A percentile compares a stretch with the other conserved stretches of the same genome.
Conservation (phyloP, 2,113 vertebrate species). For the Ceratotherium simum region DNA sequence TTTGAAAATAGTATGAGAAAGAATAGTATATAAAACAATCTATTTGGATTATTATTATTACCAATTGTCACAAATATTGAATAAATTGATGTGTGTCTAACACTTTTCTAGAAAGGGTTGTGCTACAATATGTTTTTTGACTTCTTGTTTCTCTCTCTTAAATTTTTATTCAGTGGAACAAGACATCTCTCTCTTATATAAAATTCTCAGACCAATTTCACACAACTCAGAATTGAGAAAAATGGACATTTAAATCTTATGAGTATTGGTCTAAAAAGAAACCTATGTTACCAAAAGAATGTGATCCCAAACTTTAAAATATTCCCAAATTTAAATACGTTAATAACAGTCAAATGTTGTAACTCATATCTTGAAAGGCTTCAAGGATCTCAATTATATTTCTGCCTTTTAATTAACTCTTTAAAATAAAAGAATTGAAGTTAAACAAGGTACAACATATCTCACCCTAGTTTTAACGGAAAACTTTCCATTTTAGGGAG, state of each 20-base stretch:
- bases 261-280: constrained; percentile 11
- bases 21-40: neutral
- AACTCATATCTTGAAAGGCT: constrained; percentile 28
- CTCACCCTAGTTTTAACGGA: constrained; percentile 50
- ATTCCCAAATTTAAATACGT: neutral
- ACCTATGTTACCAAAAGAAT: constrained; percentile 53
- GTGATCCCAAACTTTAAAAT: neutral
- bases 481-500: constrained; percentile 63
- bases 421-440: constrained; percentile 67
- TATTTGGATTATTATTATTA: neutral
- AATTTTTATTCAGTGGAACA: constrained; percentile 20
- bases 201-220: neutral
- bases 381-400: constrained; percentile 47
- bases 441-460: constrained; percentile 43
- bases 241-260: constrained; percentile 33
- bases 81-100: neutral
- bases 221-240: neutral
- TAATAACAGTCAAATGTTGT: constrained; percentile 58
- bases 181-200: neutral
- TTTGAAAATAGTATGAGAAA: neutral
- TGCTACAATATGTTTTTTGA: neutral
- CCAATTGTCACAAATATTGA: neutral
- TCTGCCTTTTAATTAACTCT: constrained; percentile 59
- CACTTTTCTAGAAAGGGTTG: neutral
- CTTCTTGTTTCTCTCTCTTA: neutral